Evolutionary conservation across 2,113 vertebrate species (phyloP).

Genomic region (Illadopsis cleaveri): DNA sequence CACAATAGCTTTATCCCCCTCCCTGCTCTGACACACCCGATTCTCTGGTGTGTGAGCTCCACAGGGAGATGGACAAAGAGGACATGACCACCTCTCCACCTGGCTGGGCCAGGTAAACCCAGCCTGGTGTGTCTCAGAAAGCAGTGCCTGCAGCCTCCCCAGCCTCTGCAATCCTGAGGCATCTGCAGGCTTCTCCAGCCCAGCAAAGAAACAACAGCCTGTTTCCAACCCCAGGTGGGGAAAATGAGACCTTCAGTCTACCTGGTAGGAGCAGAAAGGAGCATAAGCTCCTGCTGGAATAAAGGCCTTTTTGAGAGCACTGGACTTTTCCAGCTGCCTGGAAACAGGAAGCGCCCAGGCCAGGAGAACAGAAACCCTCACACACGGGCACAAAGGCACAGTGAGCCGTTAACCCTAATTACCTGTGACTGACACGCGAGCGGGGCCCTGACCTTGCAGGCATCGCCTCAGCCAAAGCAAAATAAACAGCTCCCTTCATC

Average conservation of each 20-base stretch:
- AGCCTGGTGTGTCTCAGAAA: background rate
- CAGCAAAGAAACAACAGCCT: background rate
- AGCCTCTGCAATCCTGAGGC: background rate
- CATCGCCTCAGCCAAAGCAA: constrained; percentile 66
- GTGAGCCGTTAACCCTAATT: constrained; percentile 75
- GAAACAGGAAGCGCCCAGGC: constrained; percentile 77
- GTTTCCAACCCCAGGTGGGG: background rate
- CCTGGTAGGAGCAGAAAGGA: background rate
- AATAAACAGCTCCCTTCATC: constrained; percentile 75
- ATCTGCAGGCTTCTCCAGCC: background rate
- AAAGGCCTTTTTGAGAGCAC: constrained; percentile 79
- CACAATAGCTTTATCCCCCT: background rate
- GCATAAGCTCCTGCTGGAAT: constrained; percentile 46
- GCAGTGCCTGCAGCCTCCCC: fast-evolving
- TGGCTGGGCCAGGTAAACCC: background rate
- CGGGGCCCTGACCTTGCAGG: constrained; percentile 68
- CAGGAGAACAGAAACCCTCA: constrained; percentile 79
- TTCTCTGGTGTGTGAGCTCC: background rate
- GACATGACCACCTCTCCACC: background rate
- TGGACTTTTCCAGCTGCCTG: constrained; percentile 80
- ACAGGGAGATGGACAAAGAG: background rate
- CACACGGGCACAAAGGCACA: constrained; percentile 71
- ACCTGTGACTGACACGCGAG: constrained; percentile 78
- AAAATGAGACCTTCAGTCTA: constrained; percentile 32
- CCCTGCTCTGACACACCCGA: fast-evolving